Conservation (phyloP, 2,888 invertebrate species). For the Acrobasis repandana region DNA sequence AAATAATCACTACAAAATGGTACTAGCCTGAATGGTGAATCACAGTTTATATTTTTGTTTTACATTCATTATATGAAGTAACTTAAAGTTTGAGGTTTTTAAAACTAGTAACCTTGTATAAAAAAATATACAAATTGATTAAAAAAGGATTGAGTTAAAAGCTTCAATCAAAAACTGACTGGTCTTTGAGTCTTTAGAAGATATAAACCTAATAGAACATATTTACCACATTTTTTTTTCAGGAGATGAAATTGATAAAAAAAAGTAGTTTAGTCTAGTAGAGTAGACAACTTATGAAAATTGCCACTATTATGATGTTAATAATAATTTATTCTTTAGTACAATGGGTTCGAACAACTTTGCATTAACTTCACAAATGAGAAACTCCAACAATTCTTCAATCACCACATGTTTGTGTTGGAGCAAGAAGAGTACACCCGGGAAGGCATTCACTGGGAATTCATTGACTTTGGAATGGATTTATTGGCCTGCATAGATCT, state of each 20-base stretch:
- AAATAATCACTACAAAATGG: no score
- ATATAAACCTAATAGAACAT: background rate
- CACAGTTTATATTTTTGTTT: background rate
- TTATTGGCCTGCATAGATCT: constrained; percentile 99
- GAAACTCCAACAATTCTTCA: constrained; percentile 99
- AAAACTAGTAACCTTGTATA: no score
- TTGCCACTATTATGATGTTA: constrained; percentile 48
- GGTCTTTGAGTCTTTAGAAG: constrained; percentile 1
- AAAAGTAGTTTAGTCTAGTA: constrained; percentile 23
- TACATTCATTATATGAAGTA: no score
- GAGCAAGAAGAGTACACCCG: constrained; percentile 99
- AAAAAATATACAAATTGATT: background rate
- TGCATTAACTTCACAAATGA: constrained; percentile 99
- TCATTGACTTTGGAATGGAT: constrained; percentile 99
- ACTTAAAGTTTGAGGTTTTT: no score
- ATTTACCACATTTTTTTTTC: constrained; percentile 1
- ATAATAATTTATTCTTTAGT: constrained; percentile 85
- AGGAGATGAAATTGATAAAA: background rate
- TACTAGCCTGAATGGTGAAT: no score
- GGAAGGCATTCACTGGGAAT: constrained; percentile 98
- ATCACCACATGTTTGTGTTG: constrained; percentile 99
- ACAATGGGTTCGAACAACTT: constrained; percentile 99
- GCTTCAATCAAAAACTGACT: constrained; percentile 12
- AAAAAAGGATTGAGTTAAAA: background rate
- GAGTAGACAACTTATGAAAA: constrained; percentile 21